Base-by-base conservation (phyloP, 2,113 vertebrate species). In the Oenanthe melanoleuca region DNA sequence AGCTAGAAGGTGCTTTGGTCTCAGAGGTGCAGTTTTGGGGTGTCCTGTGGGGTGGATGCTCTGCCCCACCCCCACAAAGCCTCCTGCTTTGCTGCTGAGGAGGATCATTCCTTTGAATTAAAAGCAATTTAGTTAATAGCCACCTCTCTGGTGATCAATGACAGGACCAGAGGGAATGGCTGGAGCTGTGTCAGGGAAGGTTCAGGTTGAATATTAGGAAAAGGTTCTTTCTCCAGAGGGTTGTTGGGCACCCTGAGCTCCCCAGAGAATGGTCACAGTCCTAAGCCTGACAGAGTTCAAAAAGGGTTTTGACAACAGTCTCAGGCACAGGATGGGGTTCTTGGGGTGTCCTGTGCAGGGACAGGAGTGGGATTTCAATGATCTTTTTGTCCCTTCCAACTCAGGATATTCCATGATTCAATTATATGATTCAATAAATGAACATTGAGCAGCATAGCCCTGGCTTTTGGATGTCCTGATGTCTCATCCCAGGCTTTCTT, bases 1-100 rank as follows among this genome's bases (percentile, higher is more conserved):
- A 0, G 22, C 25, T 45, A 2, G 1, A 18, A 28, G 47, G 8
- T 70, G 8, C 8, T 0, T 45, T n/a, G 6, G 14, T 49, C 13
- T 31, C 0, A 0, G 53, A 47, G 61, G 11, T 64, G 49, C 49
- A 59, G 42, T 50, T 78, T 87, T 86, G 81, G 45, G 17, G 7
- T 12, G 1, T 90, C 61, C 45, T 69, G 20, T 25, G 26, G 59
- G 40, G 17, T 49, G 63, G 59, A 28, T 79, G 31, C 38, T 87
- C 13, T 85, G 52, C 33, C 26, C 11, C 1, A 0, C 34, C 29
- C 45, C 16, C n/a, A 22, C 24, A n/a, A 31, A 88, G 5, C n/a
- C 38, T 66, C 11, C n/a, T 66, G 42, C 47, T 56, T 75, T 23
- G 5, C 57, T 56, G 26, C 61, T 40, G 53, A 8, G 15, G 21